Evolutionary conservation across 2,797 vertebrate species (phyloP).

Genomic region (Sebastes iracundus): DNA sequence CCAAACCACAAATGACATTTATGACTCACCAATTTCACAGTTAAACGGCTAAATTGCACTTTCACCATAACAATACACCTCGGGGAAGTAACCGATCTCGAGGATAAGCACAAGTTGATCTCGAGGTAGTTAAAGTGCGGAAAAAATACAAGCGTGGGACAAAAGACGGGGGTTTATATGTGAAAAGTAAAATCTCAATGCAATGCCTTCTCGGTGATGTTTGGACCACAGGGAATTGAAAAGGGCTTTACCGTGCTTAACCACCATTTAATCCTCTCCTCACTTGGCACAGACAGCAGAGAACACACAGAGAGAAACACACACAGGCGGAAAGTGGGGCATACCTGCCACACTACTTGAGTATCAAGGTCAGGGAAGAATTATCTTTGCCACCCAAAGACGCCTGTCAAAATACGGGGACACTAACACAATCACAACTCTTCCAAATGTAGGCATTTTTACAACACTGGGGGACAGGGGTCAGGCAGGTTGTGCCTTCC

Average conservation of each 20-base stretch:
- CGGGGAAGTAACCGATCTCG: conserved; percentile 10
- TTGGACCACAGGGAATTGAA: conserved; percentile 45
- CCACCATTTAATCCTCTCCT: conserved; percentile 42
- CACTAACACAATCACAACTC: conserved; percentile 44
- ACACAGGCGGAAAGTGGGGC: conserved; percentile 41
- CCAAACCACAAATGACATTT: conserved; percentile 62
- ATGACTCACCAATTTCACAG: conserved; percentile 66
- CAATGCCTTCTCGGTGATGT: conserved; percentile 20
- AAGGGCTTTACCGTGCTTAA: conserved; percentile 39
- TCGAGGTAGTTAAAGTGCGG: background rate
- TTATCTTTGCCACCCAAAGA: conserved; percentile 56
- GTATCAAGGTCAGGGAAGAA: conserved; percentile 55
- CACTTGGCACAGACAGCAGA: conserved; percentile 17
- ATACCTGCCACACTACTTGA: conserved; percentile 51
- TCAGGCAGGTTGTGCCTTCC: conserved; percentile 48
- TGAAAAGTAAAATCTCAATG: conserved; percentile 20
- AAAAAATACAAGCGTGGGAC: conserved; percentile 30
- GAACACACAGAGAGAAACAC: conserved; percentile 50
- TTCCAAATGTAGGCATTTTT: conserved; percentile 81
- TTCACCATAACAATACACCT: conserved; percentile 26
- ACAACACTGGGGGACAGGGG: conserved; percentile 42
- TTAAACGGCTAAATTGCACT: conserved; percentile 25
- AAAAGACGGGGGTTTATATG: conserved; percentile 8
- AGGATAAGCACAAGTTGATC: conserved; percentile 3
- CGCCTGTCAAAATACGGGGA: conserved; percentile 69